These are phyloP conservation scores for Megatriorchis doriae DNA, from an alignment of 2,113 vertebrate genomes.

Conservation along the genomic window DNA sequence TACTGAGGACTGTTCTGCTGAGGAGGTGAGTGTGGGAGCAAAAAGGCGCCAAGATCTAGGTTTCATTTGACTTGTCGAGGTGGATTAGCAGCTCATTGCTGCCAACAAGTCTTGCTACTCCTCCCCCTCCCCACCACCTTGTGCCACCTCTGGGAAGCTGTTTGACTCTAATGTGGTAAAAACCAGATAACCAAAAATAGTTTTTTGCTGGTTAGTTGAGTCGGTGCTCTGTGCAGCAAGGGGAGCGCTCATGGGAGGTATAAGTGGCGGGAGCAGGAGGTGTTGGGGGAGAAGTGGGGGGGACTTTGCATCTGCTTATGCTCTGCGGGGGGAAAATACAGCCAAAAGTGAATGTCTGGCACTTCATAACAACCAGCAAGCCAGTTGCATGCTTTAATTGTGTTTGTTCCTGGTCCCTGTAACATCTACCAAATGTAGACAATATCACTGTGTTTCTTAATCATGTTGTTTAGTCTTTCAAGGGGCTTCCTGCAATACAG, in stretches of 20 bases:
- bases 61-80: background rate
- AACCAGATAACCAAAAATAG: background rate
- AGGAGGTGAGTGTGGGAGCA: background rate
- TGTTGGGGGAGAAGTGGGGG: rapidly evolving
- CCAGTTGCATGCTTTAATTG: background rate
- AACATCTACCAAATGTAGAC: background rate
- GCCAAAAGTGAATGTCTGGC: background rate
- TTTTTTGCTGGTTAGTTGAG: background rate
- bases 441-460: background rate
- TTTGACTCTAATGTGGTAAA: background rate
- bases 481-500: background rate
- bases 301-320: rapidly evolving
- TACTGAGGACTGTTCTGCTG: background rate
- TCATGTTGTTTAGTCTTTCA: background rate
- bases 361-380: background rate
- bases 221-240: rapidly evolving
- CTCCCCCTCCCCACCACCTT: background rate
- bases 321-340: background rate
- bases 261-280: background rate
- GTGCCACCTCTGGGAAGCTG: background rate
- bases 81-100: background rate
- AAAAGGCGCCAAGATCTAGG: background rate
- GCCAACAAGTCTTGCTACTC: background rate
- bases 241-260: background rate
- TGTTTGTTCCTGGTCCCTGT: background rate